These are phyloP conservation scores for Eumacrocentrus americanus DNA, from an alignment of 2,888 invertebrate species.

Conservation along the genomic window DNA sequence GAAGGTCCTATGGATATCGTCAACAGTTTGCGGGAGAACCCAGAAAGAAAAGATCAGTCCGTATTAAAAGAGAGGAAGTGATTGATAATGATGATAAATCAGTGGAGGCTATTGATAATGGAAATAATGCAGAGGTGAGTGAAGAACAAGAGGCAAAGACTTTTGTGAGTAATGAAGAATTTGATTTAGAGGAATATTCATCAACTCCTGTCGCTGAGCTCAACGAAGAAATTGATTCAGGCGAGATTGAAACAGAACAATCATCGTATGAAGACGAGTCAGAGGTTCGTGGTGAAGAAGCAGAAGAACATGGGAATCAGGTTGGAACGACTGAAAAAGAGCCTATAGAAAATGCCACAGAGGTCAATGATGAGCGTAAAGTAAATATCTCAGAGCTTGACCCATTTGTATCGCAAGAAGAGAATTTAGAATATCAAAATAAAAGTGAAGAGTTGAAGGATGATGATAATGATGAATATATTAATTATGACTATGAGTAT, in stretches of 20 bases:
- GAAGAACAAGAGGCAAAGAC: not conserved
- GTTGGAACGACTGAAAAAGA: not conserved
- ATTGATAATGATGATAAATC: constrained; percentile 29
- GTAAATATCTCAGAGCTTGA: not conserved
- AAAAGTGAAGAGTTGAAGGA: constrained; percentile 6
- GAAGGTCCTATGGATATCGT: constrained; percentile 36
- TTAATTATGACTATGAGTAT: constrained; percentile 7
- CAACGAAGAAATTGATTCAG: constrained; percentile 12
- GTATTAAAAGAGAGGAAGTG: constrained; percentile 22
- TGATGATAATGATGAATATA: not conserved
- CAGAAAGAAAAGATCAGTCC: constrained; percentile 25
- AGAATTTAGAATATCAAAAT: not conserved
- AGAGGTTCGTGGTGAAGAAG: not conserved
- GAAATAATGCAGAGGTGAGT: not conserved
- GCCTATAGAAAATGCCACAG: not conserved
- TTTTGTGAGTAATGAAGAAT: too few species aligned
- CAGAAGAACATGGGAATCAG: not conserved
- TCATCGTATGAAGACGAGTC: not conserved
- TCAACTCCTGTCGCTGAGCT: not conserved
- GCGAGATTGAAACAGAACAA: constrained; percentile 8
- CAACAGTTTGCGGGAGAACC: constrained; percentile 22
- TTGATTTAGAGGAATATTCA: not conserved
- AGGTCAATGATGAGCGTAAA: not conserved
- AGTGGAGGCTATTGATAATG: not conserved
- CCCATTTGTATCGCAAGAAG: not conserved